A percentile compares a stretch with the other conserved stretches of the same genome.
Conservation (phyloP, 2,797 vertebrate genomes). For the Pseudocheirus occidentalis region DNA sequence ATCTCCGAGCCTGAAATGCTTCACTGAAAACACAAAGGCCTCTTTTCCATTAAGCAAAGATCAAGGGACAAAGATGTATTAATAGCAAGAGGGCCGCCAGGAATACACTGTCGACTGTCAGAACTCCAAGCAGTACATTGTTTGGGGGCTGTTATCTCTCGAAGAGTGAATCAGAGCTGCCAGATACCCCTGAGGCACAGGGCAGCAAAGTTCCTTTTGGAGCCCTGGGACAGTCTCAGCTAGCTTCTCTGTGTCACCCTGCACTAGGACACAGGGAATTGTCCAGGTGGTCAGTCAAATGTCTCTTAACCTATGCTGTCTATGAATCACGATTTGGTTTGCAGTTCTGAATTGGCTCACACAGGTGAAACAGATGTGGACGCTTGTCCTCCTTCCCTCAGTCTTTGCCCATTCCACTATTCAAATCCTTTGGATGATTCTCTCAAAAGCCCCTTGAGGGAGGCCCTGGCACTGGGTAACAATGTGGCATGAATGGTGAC, state of each 20-base stretch:
- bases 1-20: background rate
- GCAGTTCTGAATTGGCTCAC: background rate
- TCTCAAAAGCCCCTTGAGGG: background rate
- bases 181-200: background rate
- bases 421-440: background rate
- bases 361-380: background rate
- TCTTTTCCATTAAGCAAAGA: constrained; percentile 62
- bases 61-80: constrained; percentile 55
- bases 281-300: too few species aligned
- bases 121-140: accelerated
- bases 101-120: background rate
- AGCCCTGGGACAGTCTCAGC: background rate
- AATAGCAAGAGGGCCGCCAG: constrained; percentile 7
- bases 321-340: background rate
- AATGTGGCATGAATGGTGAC: background rate
- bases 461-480: background rate
- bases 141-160: constrained; percentile 20
- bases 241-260: background rate
- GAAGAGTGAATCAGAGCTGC: constrained; percentile 13
- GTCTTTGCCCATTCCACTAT: background rate
- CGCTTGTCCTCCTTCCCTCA: background rate
- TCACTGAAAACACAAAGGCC: background rate
- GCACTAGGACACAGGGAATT: background rate
- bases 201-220: background rate
- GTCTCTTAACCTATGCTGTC: background rate